Evolutionary conservation across 1,140 invertebrate genomes (phyloP), one percentile per base, ranked within the genome.

Genomic region (Chironomus tepperi): DNA sequence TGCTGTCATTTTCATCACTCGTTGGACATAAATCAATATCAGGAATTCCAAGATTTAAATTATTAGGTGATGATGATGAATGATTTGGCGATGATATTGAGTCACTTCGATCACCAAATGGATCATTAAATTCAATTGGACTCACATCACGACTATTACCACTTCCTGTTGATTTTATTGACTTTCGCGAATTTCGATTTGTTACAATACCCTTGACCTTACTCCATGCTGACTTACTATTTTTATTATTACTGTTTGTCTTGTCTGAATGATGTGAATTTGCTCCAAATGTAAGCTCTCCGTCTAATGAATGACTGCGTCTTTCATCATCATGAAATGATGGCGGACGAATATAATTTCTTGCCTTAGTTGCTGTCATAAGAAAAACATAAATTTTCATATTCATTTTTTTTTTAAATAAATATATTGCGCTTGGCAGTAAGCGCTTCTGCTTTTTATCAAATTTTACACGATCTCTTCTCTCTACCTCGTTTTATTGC

Each of bases 121-220:
- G 10, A 74, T 75, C 74, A n/a, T 10, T 70, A n/a, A 70, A 67
- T 21, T 74, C 75, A 70, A 9, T 42, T 42, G 75, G 75, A 70
- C 75, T 75, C 2, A n/a, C 57, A 67, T 75, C 75, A 42, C 75
- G 73, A 18, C 75, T 75, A 42, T 42, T 10, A 6, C 1, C n/a
- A 64, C 73, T 75, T 8, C 21, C 43, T 18, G 15, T 75, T 24
- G 75, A 75, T 67, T 75, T 75, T 67, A 80, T 76, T 73, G 77
- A 87, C 80, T 87, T 89, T 9, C 89, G 83, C 21, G 88, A 91
- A 73, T 89, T 89, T 74, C 86, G 84, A 64, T 88, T 83, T 0
- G 88, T 88, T 78, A 91, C 89, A 34, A 91, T 91, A 77, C 89
- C 88, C 77, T 89, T 87, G 80, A 91, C 88, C 79, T 89, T 89